Percentiles rank a stretch among this genome's conserved stretches.
Conservation (phyloP, 2,113 vertebrate genomes). For the Heteronetta atricapilla region DNA sequence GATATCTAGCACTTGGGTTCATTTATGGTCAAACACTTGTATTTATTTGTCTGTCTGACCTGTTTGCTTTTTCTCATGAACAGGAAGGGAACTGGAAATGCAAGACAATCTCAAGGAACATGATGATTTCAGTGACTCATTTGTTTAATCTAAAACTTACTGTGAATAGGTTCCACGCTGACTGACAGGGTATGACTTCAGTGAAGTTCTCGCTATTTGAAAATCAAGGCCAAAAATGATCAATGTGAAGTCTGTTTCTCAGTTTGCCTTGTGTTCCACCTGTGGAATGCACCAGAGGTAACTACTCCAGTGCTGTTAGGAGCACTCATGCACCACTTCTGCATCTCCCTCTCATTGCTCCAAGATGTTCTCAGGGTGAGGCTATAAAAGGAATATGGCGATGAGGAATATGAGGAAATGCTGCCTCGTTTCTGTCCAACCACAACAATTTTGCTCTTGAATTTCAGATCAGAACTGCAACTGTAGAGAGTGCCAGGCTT, state of each 20-base stretch:
- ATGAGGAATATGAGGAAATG: not conserved
- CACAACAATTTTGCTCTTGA: not conserved
- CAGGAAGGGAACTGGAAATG: conserved; percentile 17
- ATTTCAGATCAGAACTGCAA: not conserved
- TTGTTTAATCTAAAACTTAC: not conserved
- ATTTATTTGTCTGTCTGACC: not conserved
- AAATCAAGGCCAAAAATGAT: not conserved
- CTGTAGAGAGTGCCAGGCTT: not conserved
- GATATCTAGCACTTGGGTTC: not conserved
- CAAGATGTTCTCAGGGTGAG: not conserved
- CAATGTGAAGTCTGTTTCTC: not conserved
- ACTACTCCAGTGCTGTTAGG: not conserved
- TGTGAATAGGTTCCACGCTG: not conserved
- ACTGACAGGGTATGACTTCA: not conserved
- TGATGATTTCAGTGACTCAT: conserved; percentile 13
- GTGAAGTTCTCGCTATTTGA: not conserved
- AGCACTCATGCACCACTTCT: not conserved
- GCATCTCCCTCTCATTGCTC: not conserved
- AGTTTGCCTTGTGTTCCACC: not conserved
- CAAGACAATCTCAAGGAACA: not conserved
- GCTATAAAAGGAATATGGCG: not conserved
- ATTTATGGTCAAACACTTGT: not conserved
- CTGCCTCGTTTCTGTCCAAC: conserved; percentile 6
- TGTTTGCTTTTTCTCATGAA: not conserved
- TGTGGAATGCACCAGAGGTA: not conserved